Base-by-base conservation (phyloP, 2,888 invertebrate genomes). In the Danaus chrysippus region DNA sequence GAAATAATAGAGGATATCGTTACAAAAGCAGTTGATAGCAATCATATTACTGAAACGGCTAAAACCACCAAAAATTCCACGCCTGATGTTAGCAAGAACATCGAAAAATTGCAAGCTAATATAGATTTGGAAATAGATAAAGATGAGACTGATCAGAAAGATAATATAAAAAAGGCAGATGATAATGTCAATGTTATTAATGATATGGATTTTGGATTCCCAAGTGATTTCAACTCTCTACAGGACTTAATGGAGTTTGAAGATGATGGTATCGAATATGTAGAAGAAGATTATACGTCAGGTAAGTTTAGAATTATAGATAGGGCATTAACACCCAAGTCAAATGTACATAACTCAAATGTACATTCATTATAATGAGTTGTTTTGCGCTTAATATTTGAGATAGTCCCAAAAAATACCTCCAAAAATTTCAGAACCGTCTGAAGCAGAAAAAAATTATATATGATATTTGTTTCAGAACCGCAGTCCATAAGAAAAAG, bases 241-340 rank as follows among this genome's bases (percentile, higher is more conserved):
- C 77, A 82, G 12, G 84, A 83, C n/a, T 83, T 79, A 0, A 80
- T 84, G 12, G 83, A 80, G 59, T 70, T 83, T 10, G 71, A 73
- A 5, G 86, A 86, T 55, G 82, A 84, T 46, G 77, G 75, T 11
- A 71, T 74, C 52, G 73, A 71, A 42, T 66, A 68, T 15, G 41
- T 62, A 3, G 75, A 74, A 42, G 71, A 75, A 46, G 67, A 70
- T 8, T 75, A 75, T 3, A 75, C 75, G 10, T 71, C 68, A 44
- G 73, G 69, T 63, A 63, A 49, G 49, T 49, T 49, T 17, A 17
- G 10, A 17, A 49, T 49, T 10, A 17, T 9, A 17, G 15, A n/a
- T n/a, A n/a, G n/a, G n/a, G n/a, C 23, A 34, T 5, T 34, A 34
- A 34, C 2, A 34, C 8, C 23, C 23, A 34, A 34, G 3, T 34